Conservation (phyloP, 2,888 invertebrate species). For the Mactromeris polynyma region DNA sequence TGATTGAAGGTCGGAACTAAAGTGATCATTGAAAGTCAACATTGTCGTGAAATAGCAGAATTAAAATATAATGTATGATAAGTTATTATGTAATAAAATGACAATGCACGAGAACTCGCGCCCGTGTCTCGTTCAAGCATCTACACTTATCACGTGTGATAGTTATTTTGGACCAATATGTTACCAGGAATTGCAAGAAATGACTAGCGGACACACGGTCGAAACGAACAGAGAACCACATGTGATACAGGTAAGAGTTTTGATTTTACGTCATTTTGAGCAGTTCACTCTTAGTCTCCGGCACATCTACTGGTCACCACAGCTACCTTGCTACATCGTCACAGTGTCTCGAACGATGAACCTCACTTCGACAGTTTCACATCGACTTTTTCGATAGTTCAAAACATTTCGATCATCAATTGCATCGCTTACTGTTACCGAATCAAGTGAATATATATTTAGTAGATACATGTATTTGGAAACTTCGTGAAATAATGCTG, state of each 20-base stretch:
- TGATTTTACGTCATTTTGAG: not conserved
- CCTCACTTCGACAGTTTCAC: too few species aligned
- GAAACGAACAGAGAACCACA: not conserved
- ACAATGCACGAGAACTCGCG: not conserved
- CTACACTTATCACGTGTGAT: not conserved
- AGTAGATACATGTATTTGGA: too few species aligned
- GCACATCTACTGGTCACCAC: too few species aligned
- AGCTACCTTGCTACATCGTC: too few species aligned
- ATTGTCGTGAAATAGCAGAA: not conserved
- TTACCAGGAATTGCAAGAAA: not conserved
- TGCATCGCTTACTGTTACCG: too few species aligned
- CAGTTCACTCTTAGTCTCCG: too few species aligned
- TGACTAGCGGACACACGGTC: not conserved
- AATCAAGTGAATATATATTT: too few species aligned
- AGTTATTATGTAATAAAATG: not conserved
- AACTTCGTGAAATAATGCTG: too few species aligned
- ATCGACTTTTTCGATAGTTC: too few species aligned
- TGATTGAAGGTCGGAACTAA: not conserved
- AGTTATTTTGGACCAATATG: constrained; percentile 6
- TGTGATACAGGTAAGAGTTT: not conserved
- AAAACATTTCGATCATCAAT: too few species aligned
- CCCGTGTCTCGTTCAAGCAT: not conserved
- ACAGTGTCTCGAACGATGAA: too few species aligned
- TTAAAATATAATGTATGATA: not conserved
- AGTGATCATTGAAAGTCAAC: not conserved